Evolutionary conservation across 2,888 invertebrate genomes (phyloP), one percentile per base, ranked within the genome.

Genomic region (Eupithecia abbreviata): DNA sequence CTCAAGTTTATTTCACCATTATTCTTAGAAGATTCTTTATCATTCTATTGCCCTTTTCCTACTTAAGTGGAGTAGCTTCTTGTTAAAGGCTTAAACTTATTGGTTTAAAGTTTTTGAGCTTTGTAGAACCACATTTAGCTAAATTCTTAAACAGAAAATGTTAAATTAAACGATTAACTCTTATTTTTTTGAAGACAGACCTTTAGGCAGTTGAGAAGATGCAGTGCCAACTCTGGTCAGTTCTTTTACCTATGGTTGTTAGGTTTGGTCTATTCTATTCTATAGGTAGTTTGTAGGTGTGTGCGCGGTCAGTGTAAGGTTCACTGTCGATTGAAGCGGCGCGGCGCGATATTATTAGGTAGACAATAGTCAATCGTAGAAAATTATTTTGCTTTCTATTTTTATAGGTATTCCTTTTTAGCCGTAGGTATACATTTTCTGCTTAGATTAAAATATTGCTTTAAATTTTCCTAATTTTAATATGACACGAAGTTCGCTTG

Each of bases 181-280:
- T 74, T 80, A 84, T 89, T 88, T 89, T 88, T 90, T 86, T 83
- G 79, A 88, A 88, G 88, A 89, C 90, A 88, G 89, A 86, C n/a
- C 74, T 81, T 79, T 89, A 90, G 88, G 84, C 85, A 83, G 85
- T 83, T 80, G 79, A 78, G 88, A 87, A 86, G 87, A 83, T 58
- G 84, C 87, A 83, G 82, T 79, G 79, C 74, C 85, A 75, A 75
- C 82, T 80, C 70, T 71, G 88, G 89, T 89, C 88, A 88, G 89
- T 88, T 82, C 62, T 77, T 74, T 79, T 30, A 51, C 10, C 72
- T 77, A 78, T 81, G 82, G 82, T 82, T 84, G 82, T 83, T 85
- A 84, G 84, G 85, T 82, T 81, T 82, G 80, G 78, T 68, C 74
- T 66, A 42, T 65, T 15, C 12, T 55, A 55, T 55, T 65, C 41